Evolutionary conservation across 2,113 vertebrate genomes (phyloP).

Genomic region (Ranitomeya imitator): DNA sequence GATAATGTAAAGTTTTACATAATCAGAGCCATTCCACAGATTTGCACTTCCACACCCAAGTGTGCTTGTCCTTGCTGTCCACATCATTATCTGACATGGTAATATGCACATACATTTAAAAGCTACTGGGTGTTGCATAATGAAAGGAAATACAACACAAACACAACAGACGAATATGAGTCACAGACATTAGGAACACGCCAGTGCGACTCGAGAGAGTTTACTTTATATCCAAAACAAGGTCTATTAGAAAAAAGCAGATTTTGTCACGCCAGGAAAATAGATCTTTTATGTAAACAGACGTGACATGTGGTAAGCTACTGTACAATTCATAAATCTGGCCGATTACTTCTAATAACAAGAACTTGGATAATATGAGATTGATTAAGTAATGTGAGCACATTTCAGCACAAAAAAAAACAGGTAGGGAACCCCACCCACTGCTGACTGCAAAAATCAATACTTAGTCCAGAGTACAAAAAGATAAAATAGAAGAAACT

Average conservation of each 20-base stretch:
- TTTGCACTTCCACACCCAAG: neutral
- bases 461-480: conserved; percentile 28
- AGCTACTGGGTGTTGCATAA: neutral
- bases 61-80: neutral
- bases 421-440: neutral
- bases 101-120: neutral
- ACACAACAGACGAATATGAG: neutral
- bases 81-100: neutral
- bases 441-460: neutral
- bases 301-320: neutral
- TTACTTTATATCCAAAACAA: neutral
- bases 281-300: neutral
- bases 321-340: neutral
- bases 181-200: neutral
- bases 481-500: neutral
- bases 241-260: neutral
- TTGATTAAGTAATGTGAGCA: neutral
- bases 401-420: neutral
- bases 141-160: neutral
- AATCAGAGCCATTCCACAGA: neutral
- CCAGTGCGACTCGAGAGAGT: neutral
- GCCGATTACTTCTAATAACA: neutral
- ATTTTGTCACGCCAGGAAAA: neutral
- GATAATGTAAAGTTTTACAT: too few relatives aligned
- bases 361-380: neutral